Evolutionary conservation across 2,797 vertebrate species (phyloP).

Genomic region (Cuniculus paca): DNA sequence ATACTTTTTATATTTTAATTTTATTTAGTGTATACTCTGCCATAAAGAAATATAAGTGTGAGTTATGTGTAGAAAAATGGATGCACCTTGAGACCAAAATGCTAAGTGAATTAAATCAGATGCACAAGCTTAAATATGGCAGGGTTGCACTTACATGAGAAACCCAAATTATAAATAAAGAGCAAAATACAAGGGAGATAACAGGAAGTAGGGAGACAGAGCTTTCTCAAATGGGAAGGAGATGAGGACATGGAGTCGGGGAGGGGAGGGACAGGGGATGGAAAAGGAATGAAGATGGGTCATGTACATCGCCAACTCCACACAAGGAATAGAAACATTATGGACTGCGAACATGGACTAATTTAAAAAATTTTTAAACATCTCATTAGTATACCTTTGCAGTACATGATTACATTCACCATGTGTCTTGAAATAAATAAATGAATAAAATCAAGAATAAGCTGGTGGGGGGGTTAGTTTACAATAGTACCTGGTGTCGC

Average conservation of each 20-base stretch:
- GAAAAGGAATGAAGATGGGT: background rate
- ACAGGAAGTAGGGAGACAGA: background rate
- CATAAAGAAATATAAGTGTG: background rate
- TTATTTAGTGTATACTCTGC: background rate
- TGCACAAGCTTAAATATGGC: background rate
- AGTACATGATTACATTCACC: background rate
- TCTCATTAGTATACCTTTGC: background rate
- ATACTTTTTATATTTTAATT: background rate
- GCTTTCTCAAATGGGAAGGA: too few relatives aligned
- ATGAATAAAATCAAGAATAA: background rate
- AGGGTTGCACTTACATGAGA: background rate
- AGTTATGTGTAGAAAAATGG: background rate
- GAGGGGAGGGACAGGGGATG: background rate
- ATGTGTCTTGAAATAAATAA: background rate
- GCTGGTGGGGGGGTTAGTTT: background rate
- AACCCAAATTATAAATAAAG: background rate
- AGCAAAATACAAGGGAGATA: background rate
- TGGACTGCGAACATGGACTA: background rate
- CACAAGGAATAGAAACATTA: background rate
- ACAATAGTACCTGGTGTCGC: background rate
- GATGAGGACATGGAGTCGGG: background rate
- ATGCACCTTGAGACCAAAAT: background rate
- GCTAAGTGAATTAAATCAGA: background rate
- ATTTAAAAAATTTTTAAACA: background rate
- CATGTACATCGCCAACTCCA: too few relatives aligned